Evolutionary conservation across 2,888 invertebrate species (phyloP).

Genomic region (Hermaeophaga mercurialis): DNA sequence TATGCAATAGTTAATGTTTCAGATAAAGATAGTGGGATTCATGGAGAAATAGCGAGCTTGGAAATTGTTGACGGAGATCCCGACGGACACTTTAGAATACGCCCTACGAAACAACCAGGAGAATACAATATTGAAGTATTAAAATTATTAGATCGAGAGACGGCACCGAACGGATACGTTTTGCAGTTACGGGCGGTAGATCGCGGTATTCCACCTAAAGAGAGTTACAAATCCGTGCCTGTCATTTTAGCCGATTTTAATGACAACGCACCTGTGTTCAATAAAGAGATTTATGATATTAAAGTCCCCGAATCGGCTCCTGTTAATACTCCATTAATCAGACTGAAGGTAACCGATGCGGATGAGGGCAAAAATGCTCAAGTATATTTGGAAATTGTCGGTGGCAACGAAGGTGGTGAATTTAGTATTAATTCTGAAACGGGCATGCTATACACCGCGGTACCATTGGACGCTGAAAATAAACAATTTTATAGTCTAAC

Average conservation of each 20-base stretch:
- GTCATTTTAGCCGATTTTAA: conserved; percentile 81
- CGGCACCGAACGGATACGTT: conserved; percentile 81
- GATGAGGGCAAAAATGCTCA: conserved; percentile 81
- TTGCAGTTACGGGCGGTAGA: conserved; percentile 86
- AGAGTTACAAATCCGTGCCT: conserved; percentile 79
- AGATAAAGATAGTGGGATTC: conserved; percentile 82
- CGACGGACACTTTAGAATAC: conserved; percentile 84
- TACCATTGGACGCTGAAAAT: conserved; percentile 81
- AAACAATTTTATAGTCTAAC: conserved; percentile 85
- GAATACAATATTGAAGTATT: conserved; percentile 83
- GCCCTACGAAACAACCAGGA: conserved; percentile 65
- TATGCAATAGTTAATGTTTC: conserved; percentile 87
- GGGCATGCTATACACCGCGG: conserved; percentile 86
- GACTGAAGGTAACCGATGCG: conserved; percentile 84
- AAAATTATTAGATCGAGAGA: conserved; percentile 77
- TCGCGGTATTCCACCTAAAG: conserved; percentile 77
- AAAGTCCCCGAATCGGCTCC: conserved; percentile 89
- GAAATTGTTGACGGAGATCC: conserved; percentile 91
- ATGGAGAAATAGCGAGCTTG: conserved; percentile 80
- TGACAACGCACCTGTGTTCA: conserved; percentile 87
- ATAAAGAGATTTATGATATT: conserved; percentile 84
- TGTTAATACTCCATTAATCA: conserved; percentile 83
- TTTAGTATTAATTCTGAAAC: conserved; percentile 87
- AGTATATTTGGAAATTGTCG: conserved; percentile 86
- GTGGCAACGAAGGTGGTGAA: conserved; percentile 88